phyloP scores from a whole-genome alignment of 2,888 invertebrate genomes.

The Bellardia bayeri region DNA sequence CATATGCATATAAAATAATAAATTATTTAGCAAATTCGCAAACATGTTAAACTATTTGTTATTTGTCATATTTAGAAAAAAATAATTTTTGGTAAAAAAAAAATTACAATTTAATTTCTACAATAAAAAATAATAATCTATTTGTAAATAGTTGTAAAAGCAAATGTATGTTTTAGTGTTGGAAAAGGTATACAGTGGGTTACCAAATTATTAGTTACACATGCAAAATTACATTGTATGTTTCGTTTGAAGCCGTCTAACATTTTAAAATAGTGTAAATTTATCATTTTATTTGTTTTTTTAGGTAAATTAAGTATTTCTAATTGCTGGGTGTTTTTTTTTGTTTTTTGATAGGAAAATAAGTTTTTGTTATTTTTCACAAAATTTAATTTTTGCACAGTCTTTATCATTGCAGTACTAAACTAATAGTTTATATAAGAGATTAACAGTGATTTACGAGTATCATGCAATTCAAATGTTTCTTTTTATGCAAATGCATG shows the following conservation, averaged over 20 bases:
- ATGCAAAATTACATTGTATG: too few species aligned
- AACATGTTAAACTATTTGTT: background rate
- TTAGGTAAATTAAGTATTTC: too few species aligned
- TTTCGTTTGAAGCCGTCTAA: too few species aligned
- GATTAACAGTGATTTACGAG: conserved; percentile 18
- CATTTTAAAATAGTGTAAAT: too few species aligned
- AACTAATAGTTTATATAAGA: conserved; percentile 13
- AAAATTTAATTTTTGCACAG: background rate
- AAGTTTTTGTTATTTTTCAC: background rate
- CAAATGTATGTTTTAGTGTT: background rate
- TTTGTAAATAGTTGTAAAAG: background rate
- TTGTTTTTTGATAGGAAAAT: too few species aligned
- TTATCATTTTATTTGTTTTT: too few species aligned
- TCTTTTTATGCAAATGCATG: background rate
- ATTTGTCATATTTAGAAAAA: background rate
- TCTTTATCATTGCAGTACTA: background rate
- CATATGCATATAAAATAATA: background rate
- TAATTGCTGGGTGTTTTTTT: too few species aligned
- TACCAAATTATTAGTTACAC: too few species aligned
- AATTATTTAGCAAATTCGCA: background rate
- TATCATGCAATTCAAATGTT: background rate
- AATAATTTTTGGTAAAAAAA: background rate
- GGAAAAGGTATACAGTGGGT: too few species aligned
- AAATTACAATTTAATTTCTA: too few species aligned
- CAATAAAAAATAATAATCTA: too few species aligned